These are phyloP conservation scores for Antennarius maculatus DNA, from an alignment of 2,797 vertebrate genomes.

Conservation along the genomic window DNA sequence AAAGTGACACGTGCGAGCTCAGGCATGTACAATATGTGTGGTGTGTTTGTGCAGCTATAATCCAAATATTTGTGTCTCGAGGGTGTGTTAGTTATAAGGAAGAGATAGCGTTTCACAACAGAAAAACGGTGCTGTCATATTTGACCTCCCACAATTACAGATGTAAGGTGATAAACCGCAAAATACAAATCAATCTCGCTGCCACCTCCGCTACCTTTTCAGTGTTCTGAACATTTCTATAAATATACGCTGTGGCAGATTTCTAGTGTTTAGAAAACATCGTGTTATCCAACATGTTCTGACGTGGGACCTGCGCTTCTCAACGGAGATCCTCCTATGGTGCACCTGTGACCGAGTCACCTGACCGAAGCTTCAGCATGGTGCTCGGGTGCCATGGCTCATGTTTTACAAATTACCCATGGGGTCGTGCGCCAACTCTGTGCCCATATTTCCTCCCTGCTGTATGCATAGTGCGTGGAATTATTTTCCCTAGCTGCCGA, in stretches of 20 bases:
- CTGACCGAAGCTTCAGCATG: conserved; percentile 77
- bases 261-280: conserved; percentile 37
- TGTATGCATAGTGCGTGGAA: conserved; percentile 80
- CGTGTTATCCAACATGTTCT: conserved; percentile 24
- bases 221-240: conserved; percentile 18
- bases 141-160: conserved; percentile 4
- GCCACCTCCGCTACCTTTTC: conserved; percentile 16
- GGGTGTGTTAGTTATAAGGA: conserved; percentile 9
- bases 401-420: conserved; percentile 83
- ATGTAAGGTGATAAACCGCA: conserved; percentile 8
- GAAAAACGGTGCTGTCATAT: conserved; percentile 3
- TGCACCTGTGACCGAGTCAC: conserved; percentile 70
- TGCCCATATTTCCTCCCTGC: conserved; percentile 74
- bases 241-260: conserved; percentile 42
- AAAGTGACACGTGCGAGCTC: conserved; percentile 59
- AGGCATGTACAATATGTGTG: conserved; percentile 35
- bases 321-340: conserved; percentile 49
- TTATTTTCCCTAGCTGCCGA: conserved; percentile 54
- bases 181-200: conserved; percentile 2
- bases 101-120: conserved; percentile 16
- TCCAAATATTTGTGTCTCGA: conserved; percentile 17
- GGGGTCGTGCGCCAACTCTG: conserved; percentile 79
- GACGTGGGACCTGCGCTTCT: conserved; percentile 30
- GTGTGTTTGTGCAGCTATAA: conserved; percentile 35
- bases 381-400: conserved; percentile 79